Evolutionary conservation across 2,113 vertebrate genomes (phyloP).

Genomic region (Pardalotus punctatus): DNA sequence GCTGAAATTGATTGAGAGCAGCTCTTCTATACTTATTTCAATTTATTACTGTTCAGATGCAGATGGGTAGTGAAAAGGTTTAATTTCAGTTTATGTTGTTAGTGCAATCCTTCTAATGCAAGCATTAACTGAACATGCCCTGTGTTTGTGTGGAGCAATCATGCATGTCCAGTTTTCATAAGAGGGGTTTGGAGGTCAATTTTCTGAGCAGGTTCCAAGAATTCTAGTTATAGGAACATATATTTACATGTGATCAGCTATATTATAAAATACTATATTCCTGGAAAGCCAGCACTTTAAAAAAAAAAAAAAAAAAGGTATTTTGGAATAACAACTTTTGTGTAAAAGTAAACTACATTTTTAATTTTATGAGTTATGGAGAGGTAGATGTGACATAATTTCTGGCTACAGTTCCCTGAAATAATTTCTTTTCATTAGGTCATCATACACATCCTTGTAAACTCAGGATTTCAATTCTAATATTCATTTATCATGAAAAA

Average conservation of each 20-base stretch:
- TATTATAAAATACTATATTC: neutral
- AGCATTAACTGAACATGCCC: constrained; percentile 73
- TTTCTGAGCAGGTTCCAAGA: constrained; percentile 43
- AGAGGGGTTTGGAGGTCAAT: constrained; percentile 52
- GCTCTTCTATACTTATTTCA: constrained; percentile 65
- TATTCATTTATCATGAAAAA: neutral
- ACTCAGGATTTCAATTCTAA: neutral
- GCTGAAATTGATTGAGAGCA: constrained; percentile 67
- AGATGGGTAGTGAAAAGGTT: constrained; percentile 67
- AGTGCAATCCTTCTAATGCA: constrained; percentile 62
- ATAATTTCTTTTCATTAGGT: neutral
- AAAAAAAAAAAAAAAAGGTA: neutral
- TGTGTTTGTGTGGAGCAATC: constrained; percentile 9
- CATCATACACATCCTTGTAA: neutral
- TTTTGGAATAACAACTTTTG: neutral
- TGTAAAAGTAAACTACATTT: neutral
- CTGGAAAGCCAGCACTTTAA: neutral
- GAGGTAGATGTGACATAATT: neutral
- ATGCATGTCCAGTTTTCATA: constrained; percentile 58
- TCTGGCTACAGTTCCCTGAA: neutral
- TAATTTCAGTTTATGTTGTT: constrained; percentile 71
- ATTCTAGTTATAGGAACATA: constrained; percentile 35
- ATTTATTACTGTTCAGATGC: constrained; percentile 65
- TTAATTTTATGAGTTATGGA: neutral
- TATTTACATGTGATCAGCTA: constrained; percentile 9